Conservation (phyloP, 2,113 vertebrate genomes). For the Suricata suricatta region DNA sequence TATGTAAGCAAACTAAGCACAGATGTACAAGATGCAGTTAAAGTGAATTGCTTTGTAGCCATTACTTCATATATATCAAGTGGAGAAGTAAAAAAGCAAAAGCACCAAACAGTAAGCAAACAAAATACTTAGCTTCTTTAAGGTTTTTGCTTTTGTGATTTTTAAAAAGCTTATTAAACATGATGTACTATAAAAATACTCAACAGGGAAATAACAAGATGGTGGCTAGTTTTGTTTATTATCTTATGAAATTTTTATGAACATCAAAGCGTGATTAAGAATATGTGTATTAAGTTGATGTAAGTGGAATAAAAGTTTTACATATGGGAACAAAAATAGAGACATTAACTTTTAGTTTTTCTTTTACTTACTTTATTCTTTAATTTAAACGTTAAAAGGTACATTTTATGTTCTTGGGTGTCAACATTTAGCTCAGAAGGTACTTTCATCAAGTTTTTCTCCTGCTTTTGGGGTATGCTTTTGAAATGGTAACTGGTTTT, state of each 20-base stretch:
- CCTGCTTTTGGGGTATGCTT: background rate
- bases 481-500: background rate
- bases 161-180: background rate
- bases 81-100: background rate
- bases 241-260: background rate
- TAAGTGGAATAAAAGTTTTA: background rate
- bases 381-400: conserved; percentile 10
- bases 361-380: background rate
- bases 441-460: background rate
- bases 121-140: background rate
- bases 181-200: background rate
- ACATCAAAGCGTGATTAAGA: background rate
- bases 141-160: background rate
- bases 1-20: background rate
- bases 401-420: background rate
- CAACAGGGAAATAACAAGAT: background rate
- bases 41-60: background rate
- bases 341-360: background rate
- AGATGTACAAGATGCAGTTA: background rate
- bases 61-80: background rate
- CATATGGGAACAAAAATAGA: background rate
- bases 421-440: background rate
- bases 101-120: background rate
- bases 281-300: background rate
- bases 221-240: conserved; percentile 17